Conservation (phyloP, 1,140 invertebrate genomes). For the Drosophila insularis region DNA sequence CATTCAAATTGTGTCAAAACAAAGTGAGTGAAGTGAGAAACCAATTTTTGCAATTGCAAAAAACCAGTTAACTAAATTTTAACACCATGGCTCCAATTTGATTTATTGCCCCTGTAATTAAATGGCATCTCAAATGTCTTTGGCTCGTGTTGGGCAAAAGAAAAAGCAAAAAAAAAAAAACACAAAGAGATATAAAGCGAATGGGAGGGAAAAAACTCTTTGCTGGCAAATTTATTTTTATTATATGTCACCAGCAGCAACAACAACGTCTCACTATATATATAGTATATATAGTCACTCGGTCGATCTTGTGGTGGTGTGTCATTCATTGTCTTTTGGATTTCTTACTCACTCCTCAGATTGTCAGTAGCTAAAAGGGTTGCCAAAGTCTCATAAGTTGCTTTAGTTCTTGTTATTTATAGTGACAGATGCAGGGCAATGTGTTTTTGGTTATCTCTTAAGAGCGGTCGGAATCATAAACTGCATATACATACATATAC, state of each 20-base stretch:
- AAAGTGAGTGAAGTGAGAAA: conserved; percentile 16
- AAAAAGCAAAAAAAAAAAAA: conserved; percentile 5
- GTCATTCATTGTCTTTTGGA: conserved; percentile 35
- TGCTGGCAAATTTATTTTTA: conserved; percentile 63
- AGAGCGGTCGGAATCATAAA: conserved; percentile 3
- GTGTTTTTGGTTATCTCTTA: conserved; percentile 30
- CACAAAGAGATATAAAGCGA: background rate
- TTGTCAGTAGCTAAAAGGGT: conserved; percentile 55
- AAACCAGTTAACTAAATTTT: conserved; percentile 34
- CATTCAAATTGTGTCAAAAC: conserved; percentile 30
- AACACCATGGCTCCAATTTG: conserved; percentile 18
- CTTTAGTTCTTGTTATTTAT: conserved; percentile 61
- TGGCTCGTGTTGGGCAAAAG: conserved; percentile 48
- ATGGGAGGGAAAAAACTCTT: conserved; percentile 17
- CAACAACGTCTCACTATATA: conserved; percentile 42
- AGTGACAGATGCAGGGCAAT: conserved; percentile 75
- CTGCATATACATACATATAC: conserved; percentile 8
- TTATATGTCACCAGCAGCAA: conserved; percentile 18
- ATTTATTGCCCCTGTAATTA: conserved; percentile 67
- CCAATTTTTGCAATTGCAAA: conserved; percentile 27
- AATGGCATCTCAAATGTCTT: conserved; percentile 41
- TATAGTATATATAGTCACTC: conserved; percentile 11
- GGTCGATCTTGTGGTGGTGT: conserved; percentile 23
- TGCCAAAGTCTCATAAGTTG: conserved; percentile 58
- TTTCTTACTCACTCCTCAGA: conserved; percentile 12